Evolutionary conservation across 2,113 vertebrate species (phyloP).

Genomic region (Passerina amoena): DNA sequence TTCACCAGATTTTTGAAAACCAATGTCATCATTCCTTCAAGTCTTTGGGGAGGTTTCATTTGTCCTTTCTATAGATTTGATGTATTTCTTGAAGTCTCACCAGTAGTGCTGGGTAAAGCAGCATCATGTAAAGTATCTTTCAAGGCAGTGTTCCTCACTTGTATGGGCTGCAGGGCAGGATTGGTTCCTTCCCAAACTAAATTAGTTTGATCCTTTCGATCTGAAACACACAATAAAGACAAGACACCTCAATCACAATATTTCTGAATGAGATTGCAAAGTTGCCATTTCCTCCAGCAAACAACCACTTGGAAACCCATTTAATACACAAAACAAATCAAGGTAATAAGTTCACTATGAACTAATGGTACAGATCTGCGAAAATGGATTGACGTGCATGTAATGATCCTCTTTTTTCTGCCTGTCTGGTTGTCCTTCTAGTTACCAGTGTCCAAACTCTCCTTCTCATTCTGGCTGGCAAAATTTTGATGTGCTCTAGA

Average conservation of each 20-base stretch:
- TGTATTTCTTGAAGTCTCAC: neutral
- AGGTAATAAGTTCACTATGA: neutral
- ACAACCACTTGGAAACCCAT: neutral
- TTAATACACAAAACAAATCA: neutral
- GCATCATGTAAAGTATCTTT: neutral
- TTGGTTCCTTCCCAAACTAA: conserved; percentile 60
- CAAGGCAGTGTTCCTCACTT: conserved; percentile 58
- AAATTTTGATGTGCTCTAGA: neutral
- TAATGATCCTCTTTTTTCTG: neutral
- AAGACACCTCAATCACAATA: neutral
- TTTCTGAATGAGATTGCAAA: neutral
- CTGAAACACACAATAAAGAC: conserved; percentile 65
- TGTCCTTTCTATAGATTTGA: neutral
- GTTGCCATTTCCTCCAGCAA: neutral
- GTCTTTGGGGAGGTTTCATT: neutral
- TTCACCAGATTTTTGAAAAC: neutral
- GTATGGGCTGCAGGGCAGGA: conserved; percentile 67
- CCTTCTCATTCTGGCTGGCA: neutral
- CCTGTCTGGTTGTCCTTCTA: neutral
- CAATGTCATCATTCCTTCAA: neutral
- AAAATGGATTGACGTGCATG: neutral
- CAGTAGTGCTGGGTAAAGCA: neutral
- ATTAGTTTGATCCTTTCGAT: conserved; percentile 23
- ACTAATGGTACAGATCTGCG: neutral
- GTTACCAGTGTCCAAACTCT: neutral